phyloP scores from a whole-genome alignment of 1,140 invertebrate genomes.

The Diabrotica undecimpunctata region DNA sequence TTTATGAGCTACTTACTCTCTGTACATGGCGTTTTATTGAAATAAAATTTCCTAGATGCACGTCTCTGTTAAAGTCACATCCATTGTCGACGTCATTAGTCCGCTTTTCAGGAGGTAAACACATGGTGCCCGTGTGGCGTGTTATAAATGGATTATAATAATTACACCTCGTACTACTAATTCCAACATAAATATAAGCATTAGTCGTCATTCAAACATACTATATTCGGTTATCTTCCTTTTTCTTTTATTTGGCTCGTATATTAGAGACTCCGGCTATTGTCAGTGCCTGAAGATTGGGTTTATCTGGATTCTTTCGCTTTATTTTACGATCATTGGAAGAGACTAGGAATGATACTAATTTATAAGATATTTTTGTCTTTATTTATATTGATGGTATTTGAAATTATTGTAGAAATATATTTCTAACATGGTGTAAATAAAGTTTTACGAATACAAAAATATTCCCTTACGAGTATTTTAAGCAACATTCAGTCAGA shows the following conservation, averaged over 20 bases:
- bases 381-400: too few relatives aligned
- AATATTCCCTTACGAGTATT: too few relatives aligned
- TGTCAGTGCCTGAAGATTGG: not conserved
- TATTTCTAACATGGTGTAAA: too few relatives aligned
- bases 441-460: too few relatives aligned
- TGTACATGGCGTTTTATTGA: too few relatives aligned
- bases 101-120: conserved; percentile 1
- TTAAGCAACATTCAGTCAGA: too few relatives aligned
- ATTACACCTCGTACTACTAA: not conserved
- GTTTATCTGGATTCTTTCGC: too few relatives aligned
- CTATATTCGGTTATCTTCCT: not conserved
- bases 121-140: conserved; percentile 1
- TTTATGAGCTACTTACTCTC: too few relatives aligned
- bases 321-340: too few relatives aligned
- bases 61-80: not conserved
- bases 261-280: not conserved
- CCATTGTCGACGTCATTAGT: not conserved
- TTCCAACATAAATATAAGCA: conserved; percentile 2
- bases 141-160: conserved; percentile 3
- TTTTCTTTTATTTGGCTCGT: conserved; percentile 2
- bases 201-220: not conserved
- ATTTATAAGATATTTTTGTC: too few relatives aligned
- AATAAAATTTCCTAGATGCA: not conserved
- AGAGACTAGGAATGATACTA: too few relatives aligned
- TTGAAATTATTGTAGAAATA: too few relatives aligned